Evolutionary conservation across 53 echinoderm and acorn worm species (phyloP), one percentile per base, ranked within the genome.

Genomic region (Henricia sp.): DNA sequence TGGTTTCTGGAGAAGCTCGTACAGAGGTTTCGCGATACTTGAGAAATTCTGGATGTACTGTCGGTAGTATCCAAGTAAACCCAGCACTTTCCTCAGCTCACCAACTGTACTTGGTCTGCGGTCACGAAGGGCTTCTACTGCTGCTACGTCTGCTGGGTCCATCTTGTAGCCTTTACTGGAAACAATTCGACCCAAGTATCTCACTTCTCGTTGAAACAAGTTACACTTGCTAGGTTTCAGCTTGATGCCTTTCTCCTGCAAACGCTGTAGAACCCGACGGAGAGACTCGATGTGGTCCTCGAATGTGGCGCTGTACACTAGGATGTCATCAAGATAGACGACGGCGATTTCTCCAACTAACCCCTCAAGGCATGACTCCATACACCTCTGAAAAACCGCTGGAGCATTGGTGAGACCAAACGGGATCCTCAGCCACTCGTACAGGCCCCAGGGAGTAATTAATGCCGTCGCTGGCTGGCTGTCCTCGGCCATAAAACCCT

Each of bases 1-100:
- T 6, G 70, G 70, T 17, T 70, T 70, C 14, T 42, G 23, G 6
- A 70, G 26, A 37, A 70, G 70, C 19, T 70, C 70, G 41, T n/a
- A 35, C 34, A 14, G 37, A 20, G 20, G 67, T 35, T 63, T n/a
- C n/a, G n/a, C n/a, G n/a, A n/a, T n/a, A n/a, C n/a, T n/a, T 19
- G 84, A 71, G 38, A 50, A 91, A 58, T 88, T 67, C 54, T 48
- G 55, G 8, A 91, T 39, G 72, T 86, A n/a, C n/a, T n/a, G n/a
- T n/a, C n/a, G n/a, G n/a, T n/a, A n/a, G n/a, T 86, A 86, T 16
- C 86, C 71, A 0, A 41, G 28, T 0, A 90, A 33, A 2, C 90
- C 90, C 6, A 86, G 53, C 14, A 82, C 57, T 57, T 93, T 93
- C 21, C 89, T 67, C 38, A 92, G 27, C 55, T 89, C 89, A 13